Conservation (phyloP, 2,113 vertebrate species). For the Nycticryphes semicollaris region DNA sequence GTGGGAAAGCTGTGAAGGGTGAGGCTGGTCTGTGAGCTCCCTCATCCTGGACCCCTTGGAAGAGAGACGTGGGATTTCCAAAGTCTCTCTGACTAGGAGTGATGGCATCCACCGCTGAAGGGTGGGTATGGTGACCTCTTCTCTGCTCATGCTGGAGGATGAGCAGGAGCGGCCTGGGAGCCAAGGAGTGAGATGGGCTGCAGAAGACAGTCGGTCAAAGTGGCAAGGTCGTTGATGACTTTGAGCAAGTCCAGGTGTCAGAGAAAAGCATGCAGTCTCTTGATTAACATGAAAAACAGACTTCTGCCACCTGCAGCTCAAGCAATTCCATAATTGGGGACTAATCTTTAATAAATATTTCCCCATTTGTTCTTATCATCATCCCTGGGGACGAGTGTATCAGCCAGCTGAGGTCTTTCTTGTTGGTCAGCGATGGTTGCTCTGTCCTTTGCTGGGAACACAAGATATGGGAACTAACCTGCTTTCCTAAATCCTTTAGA, state of each 20-base stretch:
- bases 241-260: neutral
- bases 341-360: neutral
- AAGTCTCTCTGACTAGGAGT: neutral
- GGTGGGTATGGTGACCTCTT: neutral
- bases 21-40: neutral
- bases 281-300: neutral
- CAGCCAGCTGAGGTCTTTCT: neutral
- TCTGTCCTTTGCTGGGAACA: neutral
- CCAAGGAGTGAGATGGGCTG: neutral
- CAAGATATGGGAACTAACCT: too few species aligned
- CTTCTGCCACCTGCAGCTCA: neutral
- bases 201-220: neutral
- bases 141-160: neutral
- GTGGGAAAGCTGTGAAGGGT: neutral
- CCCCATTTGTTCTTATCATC: neutral
- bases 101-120: neutral
- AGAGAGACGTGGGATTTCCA: neutral
- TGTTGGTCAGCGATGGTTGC: neutral
- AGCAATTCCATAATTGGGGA: neutral
- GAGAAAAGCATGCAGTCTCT: neutral
- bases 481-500: neutral
- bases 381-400: neutral
- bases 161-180: neutral
- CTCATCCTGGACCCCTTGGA: neutral
- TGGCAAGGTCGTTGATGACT: neutral